These are phyloP conservation scores for Cheilosia vulpina DNA, from an alignment of 2,888 invertebrate genomes.

Conservation along the genomic window DNA sequence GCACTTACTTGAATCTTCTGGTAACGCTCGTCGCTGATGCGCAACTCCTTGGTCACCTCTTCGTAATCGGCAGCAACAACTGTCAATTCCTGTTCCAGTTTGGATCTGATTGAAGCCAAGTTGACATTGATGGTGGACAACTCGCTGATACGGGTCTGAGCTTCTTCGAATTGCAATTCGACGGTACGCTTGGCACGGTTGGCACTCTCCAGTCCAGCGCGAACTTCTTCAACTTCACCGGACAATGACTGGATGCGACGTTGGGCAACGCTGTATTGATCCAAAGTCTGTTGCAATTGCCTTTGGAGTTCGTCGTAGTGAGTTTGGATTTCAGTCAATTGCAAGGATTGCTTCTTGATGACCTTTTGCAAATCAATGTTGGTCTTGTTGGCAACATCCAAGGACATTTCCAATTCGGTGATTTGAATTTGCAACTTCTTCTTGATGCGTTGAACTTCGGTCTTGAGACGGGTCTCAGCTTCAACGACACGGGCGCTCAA, in stretches of 20 bases:
- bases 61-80: slow-evolving; percentile 98
- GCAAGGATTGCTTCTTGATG: slow-evolving; percentile 98
- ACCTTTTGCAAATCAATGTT: slow-evolving; percentile 98
- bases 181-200: slow-evolving; percentile 95
- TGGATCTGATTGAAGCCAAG: slow-evolving; percentile 96
- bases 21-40: slow-evolving; percentile 96
- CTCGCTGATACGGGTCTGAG: slow-evolving; percentile 96
- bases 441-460: slow-evolving; percentile 98
- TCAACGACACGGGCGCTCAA: slow-evolving; percentile 97
- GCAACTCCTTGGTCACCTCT: slow-evolving; percentile 97
- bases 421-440: slow-evolving; percentile 99
- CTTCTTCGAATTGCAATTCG: slow-evolving; percentile 96
- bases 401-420: slow-evolving; percentile 97
- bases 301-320: slow-evolving; percentile 98
- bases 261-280: slow-evolving; percentile 95
- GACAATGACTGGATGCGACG: slow-evolving; percentile 95
- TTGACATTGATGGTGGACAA: slow-evolving; percentile 97
- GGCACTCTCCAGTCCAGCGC: slow-evolving; percentile 96
- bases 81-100: slow-evolving; percentile 96
- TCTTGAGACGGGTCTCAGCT: slow-evolving; percentile 97
- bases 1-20: slow-evolving; percentile 91
- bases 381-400: slow-evolving; percentile 99
- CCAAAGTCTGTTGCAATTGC: slow-evolving; percentile 97
- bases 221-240: slow-evolving; percentile 97
- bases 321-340: slow-evolving; percentile 94